These are phyloP conservation scores for Gallinago stenura DNA, from an alignment of 2,797 vertebrate genomes.

Conservation along the genomic window DNA sequence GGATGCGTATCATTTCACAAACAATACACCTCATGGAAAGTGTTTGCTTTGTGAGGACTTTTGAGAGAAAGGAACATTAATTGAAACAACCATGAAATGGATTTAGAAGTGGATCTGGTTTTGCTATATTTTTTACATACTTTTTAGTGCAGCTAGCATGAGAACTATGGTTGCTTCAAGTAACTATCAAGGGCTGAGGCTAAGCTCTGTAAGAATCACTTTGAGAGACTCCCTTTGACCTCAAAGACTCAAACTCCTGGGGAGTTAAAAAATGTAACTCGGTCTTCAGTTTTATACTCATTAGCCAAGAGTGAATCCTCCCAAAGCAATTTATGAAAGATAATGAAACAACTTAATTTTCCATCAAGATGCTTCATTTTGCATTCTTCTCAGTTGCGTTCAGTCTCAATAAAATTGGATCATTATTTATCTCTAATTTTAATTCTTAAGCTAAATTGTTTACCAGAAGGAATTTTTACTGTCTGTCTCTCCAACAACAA, in stretches of 20 bases:
- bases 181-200: not conserved
- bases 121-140: not conserved
- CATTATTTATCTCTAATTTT: constrained; percentile 71
- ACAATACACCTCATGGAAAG: not conserved
- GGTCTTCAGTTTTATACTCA: constrained; percentile 16
- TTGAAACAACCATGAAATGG: not conserved
- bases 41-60: not conserved
- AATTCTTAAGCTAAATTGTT: constrained; percentile 68
- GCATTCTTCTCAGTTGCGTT: constrained; percentile 38
- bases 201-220: not conserved
- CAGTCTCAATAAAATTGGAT: constrained; percentile 43
- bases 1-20: not conserved
- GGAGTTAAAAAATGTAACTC: not conserved
- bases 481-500: constrained; percentile 41
- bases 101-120: not conserved
- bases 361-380: constrained; percentile 54
- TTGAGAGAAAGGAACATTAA: not conserved
- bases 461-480: constrained; percentile 59
- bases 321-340: constrained; percentile 64
- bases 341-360: constrained; percentile 70
- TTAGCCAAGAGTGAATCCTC: constrained; percentile 45
- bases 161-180: not conserved
- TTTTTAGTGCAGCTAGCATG: not conserved
- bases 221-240: constrained; percentile 2
- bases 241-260: not conserved